Base-by-base conservation (phyloP, 1,140 invertebrate genomes). In the Drosophila virilis region DNA sequence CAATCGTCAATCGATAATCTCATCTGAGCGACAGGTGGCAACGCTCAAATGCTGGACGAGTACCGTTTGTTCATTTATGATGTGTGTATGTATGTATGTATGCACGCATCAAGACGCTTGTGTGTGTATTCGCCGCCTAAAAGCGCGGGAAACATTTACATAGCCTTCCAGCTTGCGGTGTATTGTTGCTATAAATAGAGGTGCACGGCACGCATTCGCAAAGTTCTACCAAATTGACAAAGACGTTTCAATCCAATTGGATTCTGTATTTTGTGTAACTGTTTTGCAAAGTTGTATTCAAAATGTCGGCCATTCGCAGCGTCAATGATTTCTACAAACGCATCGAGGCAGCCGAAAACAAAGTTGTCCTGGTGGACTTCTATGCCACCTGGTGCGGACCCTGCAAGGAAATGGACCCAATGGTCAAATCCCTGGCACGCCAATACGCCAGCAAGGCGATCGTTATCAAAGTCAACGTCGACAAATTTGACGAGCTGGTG, bases 321-420 rank as follows among this genome's bases (percentile, higher is more conserved):
- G 58, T 74, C 37, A 68, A 42, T 43, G 83, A 88, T 17, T 88
- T 69, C 32, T 46, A 74, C 42, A 88, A 88, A n/a, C 73, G 70
- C 40, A 22, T 95, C 13, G 90, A 92, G 9, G 93, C 92, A 22
- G 93, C 94, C 42, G 94, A 93, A 0, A 74, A 90, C 13, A 95
- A 94, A 72, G 70, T 96, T 35, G 92, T 96, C 12, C 92, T 96
- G 6, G 92, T 96, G 15, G 94, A 95, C 62, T 94, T 95, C 70
- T 91, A 86, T 55, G 92, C 93, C 35, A 91, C 71, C 3, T 93
- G 93, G 93, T 92, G 92, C 91, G 95, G 94, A 0, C 95, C 95
- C 2, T 96, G 95, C 90, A 94, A 93, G 77, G 91, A 93, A 55
- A 95, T 96, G 74, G 92, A 93, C 4, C 94, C 94, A 13, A 57